Percentiles rank a stretch among this genome's conserved stretches.
phyloP scores from a whole-genome alignment of 2,113 vertebrate species.

The Anhinga rufa region DNA sequence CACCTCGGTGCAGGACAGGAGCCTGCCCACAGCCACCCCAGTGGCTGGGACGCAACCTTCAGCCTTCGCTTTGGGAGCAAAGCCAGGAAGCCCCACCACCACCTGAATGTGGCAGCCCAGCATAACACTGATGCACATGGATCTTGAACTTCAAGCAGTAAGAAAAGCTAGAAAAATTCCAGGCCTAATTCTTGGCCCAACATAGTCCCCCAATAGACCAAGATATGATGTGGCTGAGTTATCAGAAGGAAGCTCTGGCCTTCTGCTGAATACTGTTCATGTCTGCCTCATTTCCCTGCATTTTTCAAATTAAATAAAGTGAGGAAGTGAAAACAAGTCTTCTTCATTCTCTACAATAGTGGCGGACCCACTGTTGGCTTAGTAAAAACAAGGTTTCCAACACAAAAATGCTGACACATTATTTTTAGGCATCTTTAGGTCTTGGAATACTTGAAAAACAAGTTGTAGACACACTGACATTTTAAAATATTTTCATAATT shows the following conservation, averaged over 20 bases:
- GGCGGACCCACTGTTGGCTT: neutral
- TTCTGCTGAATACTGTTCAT: neutral
- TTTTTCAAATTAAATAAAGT: neutral
- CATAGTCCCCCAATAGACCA: neutral
- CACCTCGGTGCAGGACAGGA: neutral
- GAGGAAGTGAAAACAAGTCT: neutral
- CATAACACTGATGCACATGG: rapidly evolving
- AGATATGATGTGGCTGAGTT: neutral
- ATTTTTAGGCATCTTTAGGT: neutral
- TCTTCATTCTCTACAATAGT: neutral
- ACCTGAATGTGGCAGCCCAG: rapidly evolving
- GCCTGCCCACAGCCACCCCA: rapidly evolving
- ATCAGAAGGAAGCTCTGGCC: rapidly evolving
- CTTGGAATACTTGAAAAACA: neutral
- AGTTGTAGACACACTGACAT: neutral
- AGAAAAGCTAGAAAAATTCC: neutral
- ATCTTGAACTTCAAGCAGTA: neutral
- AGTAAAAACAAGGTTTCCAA: neutral
- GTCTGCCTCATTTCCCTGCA: neutral
- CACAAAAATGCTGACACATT: neutral
- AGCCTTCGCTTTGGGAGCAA: neutral
- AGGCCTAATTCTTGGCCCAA: neutral
- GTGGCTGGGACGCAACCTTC: neutral
- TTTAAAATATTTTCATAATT: neutral
- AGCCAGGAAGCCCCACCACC: neutral